Evolutionary conservation across 2,888 invertebrate genomes (phyloP), one percentile per base, ranked within the genome.

Genomic region (Drosophila nr. perissopoda): DNA sequence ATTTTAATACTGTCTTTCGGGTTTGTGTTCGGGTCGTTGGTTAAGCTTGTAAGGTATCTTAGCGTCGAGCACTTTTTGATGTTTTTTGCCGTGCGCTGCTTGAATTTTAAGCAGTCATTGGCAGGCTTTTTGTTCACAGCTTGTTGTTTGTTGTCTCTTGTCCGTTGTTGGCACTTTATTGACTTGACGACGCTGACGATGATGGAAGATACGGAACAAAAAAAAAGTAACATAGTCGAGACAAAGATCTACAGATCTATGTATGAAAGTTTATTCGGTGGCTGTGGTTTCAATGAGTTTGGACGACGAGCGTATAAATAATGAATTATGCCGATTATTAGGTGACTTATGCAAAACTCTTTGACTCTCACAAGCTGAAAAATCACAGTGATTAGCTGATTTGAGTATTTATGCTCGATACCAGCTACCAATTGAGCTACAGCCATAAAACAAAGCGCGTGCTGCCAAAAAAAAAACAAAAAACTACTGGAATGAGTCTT

Each of bases 21-120:
- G 31, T 0, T 31, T 33, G 33, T 33, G 0, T 10, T 33, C 33
- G 5, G 18, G 10, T 27, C 8, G 16, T 27, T 49, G 8, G 27
- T 27, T 27, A 4, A 6, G 11, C 2, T 33, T 61, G 40, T 40
- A 61, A 51, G 40, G 77, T 75, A 71, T 65, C 29, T 56, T 0
- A 1, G 0, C 11, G 67, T 52, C 79, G 2, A 36, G 1, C 36
- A 59, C 4, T 71, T 0, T 8, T 16, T 40, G 5, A 0, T 3
- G 16, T 42, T 16, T 10, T 8, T 31, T 70, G 40, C 49, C 52
- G 65, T 67, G 46, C 48, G 64, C 67, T 60, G 63, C 62, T 87
- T 79, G 87, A 83, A 83, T 89, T 89, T 87, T 89, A 89, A 87
- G 84, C 79, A 89, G 86, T 87, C 89, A 87, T 87, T 87, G 84